Evolutionary conservation across 1,140 invertebrate species (phyloP).

Genomic region (Drosophila sproati): DNA sequence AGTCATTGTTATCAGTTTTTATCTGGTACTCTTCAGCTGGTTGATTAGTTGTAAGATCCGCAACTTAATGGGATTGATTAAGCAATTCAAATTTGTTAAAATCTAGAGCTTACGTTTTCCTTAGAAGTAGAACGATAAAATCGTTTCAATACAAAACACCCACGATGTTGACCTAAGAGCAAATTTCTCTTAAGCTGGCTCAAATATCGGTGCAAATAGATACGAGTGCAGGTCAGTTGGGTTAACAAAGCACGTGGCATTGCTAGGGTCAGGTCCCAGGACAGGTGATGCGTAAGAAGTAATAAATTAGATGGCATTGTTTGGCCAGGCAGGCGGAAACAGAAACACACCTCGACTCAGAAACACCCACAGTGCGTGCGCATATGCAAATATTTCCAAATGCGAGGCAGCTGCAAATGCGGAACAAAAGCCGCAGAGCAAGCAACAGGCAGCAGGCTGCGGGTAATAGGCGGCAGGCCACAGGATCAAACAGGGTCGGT

Average conservation of each 20-base stretch:
- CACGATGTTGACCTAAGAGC: conserved; percentile 30
- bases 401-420: conserved; percentile 61
- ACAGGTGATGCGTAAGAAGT: conserved; percentile 66
- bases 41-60: background rate
- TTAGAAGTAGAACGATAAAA: background rate
- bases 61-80: conserved; percentile 7
- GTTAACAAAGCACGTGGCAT: conserved; percentile 66
- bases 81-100: conserved; percentile 31
- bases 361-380: conserved; percentile 70
- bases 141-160: conserved; percentile 25
- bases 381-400: conserved; percentile 73
- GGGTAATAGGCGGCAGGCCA: conserved; percentile 40
- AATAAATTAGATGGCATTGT: conserved; percentile 49
- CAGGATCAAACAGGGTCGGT: conserved; percentile 40
- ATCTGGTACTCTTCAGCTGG: background rate
- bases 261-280: conserved; percentile 20
- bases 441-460: conserved; percentile 58
- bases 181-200: conserved; percentile 12
- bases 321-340: conserved; percentile 39
- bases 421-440: conserved; percentile 50
- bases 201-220: conserved; percentile 23
- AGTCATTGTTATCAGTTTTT: background rate
- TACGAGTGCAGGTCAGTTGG: conserved; percentile 52
- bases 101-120: conserved; percentile 25
- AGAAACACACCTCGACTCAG: conserved; percentile 4